Evolutionary conservation across 2,113 vertebrate species (phyloP), one percentile per base, ranked within the genome.

Genomic region (human (Homo sapiens)): DNA sequence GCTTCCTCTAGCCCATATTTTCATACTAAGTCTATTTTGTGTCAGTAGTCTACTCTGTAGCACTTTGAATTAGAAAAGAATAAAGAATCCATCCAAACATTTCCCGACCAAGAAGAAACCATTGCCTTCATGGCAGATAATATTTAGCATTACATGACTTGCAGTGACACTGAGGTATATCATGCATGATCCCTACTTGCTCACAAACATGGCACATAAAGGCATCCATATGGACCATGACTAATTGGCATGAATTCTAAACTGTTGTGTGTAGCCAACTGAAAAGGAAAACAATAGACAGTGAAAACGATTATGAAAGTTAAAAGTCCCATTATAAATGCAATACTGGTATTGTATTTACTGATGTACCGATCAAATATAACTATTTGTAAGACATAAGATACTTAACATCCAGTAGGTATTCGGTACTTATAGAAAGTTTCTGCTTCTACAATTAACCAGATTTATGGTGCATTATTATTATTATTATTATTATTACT

Each of bases 71-170:
- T 90, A 52, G 25, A 13, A 90, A 90, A 95, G 38, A 48, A 76
- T 78, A 38, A 90, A 75, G 6, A 93, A 55, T 8, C 30, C 75
- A 88, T 6, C 6, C 72, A 66, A 43, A 38, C 72, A 35, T 90
- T 27, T 79, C 16, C 25, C 82, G 25, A 72, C 30, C 48, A 92
- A 87, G 16, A 93, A 61, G 52, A 94, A 91, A 75, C 35, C 22
- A 84, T 79, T 79, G 18, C 35, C 16, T 38, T 70, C 22, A 86
- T 82, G 25, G 25, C 76, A 95, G 40, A 55, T 90, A 43, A 89
- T 90, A 95, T 90, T 95, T 84, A 79, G 10, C 45, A 78, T 57
- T 76, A 83, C 72, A 43, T 94, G 6, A 86, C 45, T 96, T 83
- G 4, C 66, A 93, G 30, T 66, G 48, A 83, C 61, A 32, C 55